Base-by-base conservation (phyloP, 2,888 invertebrate genomes). In the Eurois occulta region DNA sequence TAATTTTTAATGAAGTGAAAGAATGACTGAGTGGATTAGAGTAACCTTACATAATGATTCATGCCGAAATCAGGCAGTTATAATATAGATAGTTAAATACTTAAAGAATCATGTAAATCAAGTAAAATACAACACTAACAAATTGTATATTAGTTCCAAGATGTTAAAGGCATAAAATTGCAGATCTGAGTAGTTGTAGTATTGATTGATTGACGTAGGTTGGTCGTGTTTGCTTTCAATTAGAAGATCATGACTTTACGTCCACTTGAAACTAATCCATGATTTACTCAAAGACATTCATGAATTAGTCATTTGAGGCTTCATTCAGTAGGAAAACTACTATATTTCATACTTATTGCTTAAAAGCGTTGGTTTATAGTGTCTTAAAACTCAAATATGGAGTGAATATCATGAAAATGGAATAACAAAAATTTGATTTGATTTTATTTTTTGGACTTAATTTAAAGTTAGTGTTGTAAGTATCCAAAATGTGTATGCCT, bases 141-240 rank as follows among this genome's bases (percentile, higher is more conserved):
- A 75, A 58, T 73, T 11, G 18, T 0, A 38, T 8, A n/a, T 65
- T 11, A 55, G 16, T 58, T 32, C 24, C 10, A 43, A 48, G 18
- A 69, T 2, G 32, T 52, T 38, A 43, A 85, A 58, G 66, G 13
- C 38, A 66, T 81, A 81, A 80, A 84, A 81, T 81, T 43, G 55
- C 2, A 72, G 72, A 80, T 65, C 77, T 64, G 77, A 72, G 78
- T 87, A 77, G 85, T 88, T 83, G 76, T 71, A 41, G 43, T 32
- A 58, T 66, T 88, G 87, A 86, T 83, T 81, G 83, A 88, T 86
- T 66, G 72, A 41, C 77, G 68, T 8, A 75, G 52, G 24, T 21
- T 77, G 68, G n/a, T 66, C 52, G 69, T 80, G 81, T 86, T 88
- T 76, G 73, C 58, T 83, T 87, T 88, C 77, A 88, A 87, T 87